Evolutionary conservation across 1,140 invertebrate genomes (phyloP), one percentile per base, ranked within the genome.

Genomic region (Marisa cornuarietis): DNA sequence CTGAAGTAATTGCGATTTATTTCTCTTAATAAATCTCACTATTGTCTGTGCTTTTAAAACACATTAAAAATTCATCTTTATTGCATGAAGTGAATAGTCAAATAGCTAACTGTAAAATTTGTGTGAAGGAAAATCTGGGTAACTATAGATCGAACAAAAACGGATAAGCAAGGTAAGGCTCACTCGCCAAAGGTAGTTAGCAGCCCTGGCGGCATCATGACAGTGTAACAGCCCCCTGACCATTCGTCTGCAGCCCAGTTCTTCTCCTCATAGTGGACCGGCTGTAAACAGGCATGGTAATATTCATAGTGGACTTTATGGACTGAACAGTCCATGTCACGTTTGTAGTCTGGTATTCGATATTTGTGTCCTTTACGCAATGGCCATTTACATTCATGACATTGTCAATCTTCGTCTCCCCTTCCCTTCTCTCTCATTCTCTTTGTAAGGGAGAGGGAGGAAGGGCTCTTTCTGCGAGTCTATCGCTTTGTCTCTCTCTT

Each of bases 191-290:
- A 91, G 24, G 83, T 81, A 0, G 91, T 91, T 4, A 92, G 83
- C 26, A 91, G 85, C 13, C 90, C 91, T 3, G 91, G 91, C 22
- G 91, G 90, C 81, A 88, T 83, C 83, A 88, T 89, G 22, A 84
- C 82, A 8, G 87, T 87, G 76, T 91, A 92, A 79, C 91, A 91
- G 13, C 91, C 91, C 14, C 91, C 91, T 42, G 88, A 88, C 83
- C 90, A 92, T 78, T 91, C 89, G 82, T 92, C 91, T 14, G 79
- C 85, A 72, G 86, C 85, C 91, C 91, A 92, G 81, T 91, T 90
- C 62, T 89, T 85, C 81, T 92, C 91, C 69, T 90, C 89, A 79
- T 91, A 91, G 79, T 89, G 85, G 20, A 89, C 81, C 6, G 89
- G 87, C 88, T 91, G 62, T 22, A 80, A 77, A 66, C 54, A 79